Conservation (phyloP, 2,888 invertebrate species). For the Meganola albula region DNA sequence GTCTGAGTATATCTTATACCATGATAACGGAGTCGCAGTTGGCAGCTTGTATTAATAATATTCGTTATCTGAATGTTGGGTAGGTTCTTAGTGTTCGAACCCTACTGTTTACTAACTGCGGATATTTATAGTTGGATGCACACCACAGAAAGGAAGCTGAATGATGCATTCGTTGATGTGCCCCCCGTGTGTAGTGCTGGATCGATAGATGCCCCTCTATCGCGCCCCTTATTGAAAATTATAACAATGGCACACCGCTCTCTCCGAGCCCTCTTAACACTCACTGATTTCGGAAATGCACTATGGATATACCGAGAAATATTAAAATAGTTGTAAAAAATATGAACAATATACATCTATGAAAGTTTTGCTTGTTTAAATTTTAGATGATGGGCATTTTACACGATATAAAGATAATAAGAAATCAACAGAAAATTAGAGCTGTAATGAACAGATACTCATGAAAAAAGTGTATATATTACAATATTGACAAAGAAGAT, state of each 20-base stretch:
- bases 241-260: conserved; percentile 76
- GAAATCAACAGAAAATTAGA: too few species aligned
- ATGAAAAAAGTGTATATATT: too few species aligned
- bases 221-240: conserved; percentile 78
- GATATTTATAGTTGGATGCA: conserved; percentile 70
- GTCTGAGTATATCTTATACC: too few species aligned
- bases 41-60: too few species aligned
- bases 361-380: too few species aligned
- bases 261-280: conserved; percentile 69
- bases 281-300: conserved; percentile 71
- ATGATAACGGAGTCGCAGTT: too few species aligned
- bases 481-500: too few species aligned
- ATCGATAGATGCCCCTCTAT: conserved; percentile 75
- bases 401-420: too few species aligned
- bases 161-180: conserved; percentile 46
- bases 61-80: conserved; percentile 2
- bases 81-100: conserved; percentile 19
- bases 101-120: conserved; percentile 38
- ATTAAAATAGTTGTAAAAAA: too few species aligned
- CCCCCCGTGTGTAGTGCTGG: conserved; percentile 44
- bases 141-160: conserved; percentile 54
- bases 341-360: too few species aligned
- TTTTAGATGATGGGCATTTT: too few species aligned
- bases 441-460: too few species aligned
- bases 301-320: conserved; percentile 51